Evolutionary conservation across 2,888 invertebrate genomes (phyloP), one percentile per base, ranked within the genome.

Genomic region (Drosophila merina): DNA sequence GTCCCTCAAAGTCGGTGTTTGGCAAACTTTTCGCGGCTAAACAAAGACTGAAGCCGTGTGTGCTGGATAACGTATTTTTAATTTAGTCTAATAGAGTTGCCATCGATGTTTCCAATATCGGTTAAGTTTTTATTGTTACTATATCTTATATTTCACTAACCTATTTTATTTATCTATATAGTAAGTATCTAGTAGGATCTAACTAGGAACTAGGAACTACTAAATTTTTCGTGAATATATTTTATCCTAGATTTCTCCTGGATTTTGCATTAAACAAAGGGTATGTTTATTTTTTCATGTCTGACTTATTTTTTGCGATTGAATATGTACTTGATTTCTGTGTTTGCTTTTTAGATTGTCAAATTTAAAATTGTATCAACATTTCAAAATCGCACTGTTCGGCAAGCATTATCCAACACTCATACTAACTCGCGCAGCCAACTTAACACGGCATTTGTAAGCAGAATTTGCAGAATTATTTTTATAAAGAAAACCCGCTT

Each of bases 381-480:
- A 51, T 42, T 36, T 48, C 12, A 57, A 51, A 69, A 52, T 63
- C 52, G n/a, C 20, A 36, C 25, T 40, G 42, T 31, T 30, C 52
- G 33, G 30, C 36, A 20, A 3, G 45, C 52, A 51, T 26, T 80
- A 14, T 4, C 25, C 64, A 81, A 63, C 83, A 81, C 80, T 73
- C 4, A 31, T 38, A 54, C 40, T 3, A 38, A 42, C 14, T 56
- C 26, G 42, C 77, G 75, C 84, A 86, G 68, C 88, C 80, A 88
- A 88, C 79, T 86, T 88, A 77, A 73, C 81, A 71, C 78, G 75
- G 77, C 87, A 88, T 88, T 88, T 83, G 88, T 88, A 88, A 88
- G 88, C 88, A 88, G 44, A 88, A 86, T 83, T 86, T 73, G 70
- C 74, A 64, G 64, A 72, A 59, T 48, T 38, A 52, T 54, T 45